A percentile compares a stretch with the other conserved stretches of the same genome.
These are phyloP conservation scores for Myripristis jacobus DNA, from an alignment of 2,797 vertebrate species.

Conservation along the genomic window DNA sequence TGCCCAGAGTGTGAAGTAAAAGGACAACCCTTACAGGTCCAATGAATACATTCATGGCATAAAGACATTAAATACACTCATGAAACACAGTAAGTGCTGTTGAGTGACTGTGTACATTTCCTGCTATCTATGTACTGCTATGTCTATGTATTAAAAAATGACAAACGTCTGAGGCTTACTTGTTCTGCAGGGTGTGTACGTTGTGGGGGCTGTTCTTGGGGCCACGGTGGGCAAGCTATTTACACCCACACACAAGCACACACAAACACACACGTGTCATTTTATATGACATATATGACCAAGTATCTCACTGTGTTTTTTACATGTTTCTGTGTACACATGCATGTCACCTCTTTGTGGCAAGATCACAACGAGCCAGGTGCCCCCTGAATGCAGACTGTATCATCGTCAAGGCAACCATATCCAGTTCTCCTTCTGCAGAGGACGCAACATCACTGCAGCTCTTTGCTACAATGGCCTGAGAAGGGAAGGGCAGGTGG, in stretches of 20 bases:
- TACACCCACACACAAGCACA: conserved; percentile 6
- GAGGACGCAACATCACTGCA: conserved; percentile 20
- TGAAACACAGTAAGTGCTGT: neutral
- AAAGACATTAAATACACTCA: neutral
- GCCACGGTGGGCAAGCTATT: conserved; percentile 16
- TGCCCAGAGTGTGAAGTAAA: neutral
- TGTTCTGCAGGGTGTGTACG: conserved; percentile 28
- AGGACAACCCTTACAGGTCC: neutral
- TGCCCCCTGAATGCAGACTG: conserved; percentile 91
- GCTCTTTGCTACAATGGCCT: conserved; percentile 51
- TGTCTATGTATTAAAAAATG: neutral
- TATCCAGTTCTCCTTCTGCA: conserved; percentile 47
- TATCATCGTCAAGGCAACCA: conserved; percentile 80
- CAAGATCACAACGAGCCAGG: conserved; percentile 74
- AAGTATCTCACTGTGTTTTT: neutral
- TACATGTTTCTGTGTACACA: neutral
- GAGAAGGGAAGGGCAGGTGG: conserved; percentile 13
- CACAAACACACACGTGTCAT: neutral
- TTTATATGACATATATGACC: neutral
- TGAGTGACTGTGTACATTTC: neutral
- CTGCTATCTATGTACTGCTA: neutral
- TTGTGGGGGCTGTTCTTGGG: conserved; percentile 26
- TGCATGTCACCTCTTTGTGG: conserved; percentile 80
- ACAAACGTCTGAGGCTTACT: conserved; percentile 47
- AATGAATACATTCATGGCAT: neutral